Evolutionary conservation across 1,140 invertebrate species (phyloP).

Genomic region (Pentalonia nigronervosa): DNA sequence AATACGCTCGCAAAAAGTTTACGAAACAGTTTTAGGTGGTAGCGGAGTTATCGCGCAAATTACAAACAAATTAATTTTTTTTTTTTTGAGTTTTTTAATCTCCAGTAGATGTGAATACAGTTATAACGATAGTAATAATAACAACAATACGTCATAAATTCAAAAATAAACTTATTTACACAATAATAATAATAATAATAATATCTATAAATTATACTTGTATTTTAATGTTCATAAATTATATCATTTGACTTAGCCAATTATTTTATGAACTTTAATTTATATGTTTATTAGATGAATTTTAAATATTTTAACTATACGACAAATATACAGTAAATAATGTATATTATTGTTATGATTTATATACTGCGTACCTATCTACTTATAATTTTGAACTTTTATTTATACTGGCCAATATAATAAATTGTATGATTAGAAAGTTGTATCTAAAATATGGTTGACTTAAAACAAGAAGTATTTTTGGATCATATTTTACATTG

Average conservation of each 20-base stretch:
- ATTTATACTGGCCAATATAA: neutral
- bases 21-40: neutral
- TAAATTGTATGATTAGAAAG: neutral
- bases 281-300: neutral
- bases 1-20: slow-evolving; percentile 13
- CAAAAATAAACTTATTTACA: slow-evolving; percentile 20
- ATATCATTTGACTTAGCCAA: neutral
- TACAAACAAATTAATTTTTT: slow-evolving; percentile 35
- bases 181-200: slow-evolving; percentile 11
- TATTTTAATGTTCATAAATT: neutral
- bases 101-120: neutral
- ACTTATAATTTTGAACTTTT: neutral
- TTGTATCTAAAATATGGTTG: neutral
- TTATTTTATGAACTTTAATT: neutral
- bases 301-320: neutral
- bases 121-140: neutral
- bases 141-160: slow-evolving; percentile 14
- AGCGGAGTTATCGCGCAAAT: neutral
- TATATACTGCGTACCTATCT: neutral
- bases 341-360: neutral
- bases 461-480: neutral
- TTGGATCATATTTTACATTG: neutral
- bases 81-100: neutral
- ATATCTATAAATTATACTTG: slow-evolving; percentile 4
- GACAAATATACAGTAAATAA: neutral